Evolutionary conservation across 2,113 vertebrate species (phyloP).

Genomic region (Tamias sibiricus): DNA sequence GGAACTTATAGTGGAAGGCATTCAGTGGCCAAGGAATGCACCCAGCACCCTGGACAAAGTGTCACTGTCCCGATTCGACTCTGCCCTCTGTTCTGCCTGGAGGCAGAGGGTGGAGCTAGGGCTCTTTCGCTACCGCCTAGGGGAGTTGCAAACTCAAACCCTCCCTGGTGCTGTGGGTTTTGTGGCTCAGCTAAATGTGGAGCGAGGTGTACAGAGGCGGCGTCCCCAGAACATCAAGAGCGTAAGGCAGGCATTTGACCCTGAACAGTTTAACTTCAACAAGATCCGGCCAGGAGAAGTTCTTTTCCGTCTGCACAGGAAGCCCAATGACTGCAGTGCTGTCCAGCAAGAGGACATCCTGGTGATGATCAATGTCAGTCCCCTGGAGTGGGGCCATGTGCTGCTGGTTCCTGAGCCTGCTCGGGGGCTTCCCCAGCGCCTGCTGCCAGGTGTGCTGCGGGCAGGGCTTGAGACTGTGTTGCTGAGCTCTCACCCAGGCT

Average conservation of each 20-base stretch:
- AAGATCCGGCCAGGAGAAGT: slow-evolving; percentile 89
- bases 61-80: slow-evolving; percentile 88
- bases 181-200: slow-evolving; percentile 93
- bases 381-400: slow-evolving; percentile 93
- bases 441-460: slow-evolving; percentile 84
- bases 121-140: slow-evolving; percentile 92
- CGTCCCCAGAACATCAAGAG: slow-evolving; percentile 91
- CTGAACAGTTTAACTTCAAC: slow-evolving; percentile 92
- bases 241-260: slow-evolving; percentile 90
- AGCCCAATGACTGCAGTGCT: accelerated
- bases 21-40: slow-evolving; percentile 73
- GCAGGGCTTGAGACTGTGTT: slow-evolving; percentile 89
- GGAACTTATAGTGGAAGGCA: slow-evolving; percentile 84
- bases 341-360: slow-evolving; percentile 72
- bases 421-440: slow-evolving; percentile 88
- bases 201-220: slow-evolving; percentile 90
- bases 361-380: slow-evolving; percentile 93
- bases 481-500: slow-evolving; percentile 91
- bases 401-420: slow-evolving; percentile 92
- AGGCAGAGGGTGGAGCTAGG: slow-evolving; percentile 88
- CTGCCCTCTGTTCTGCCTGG: slow-evolving; percentile 87
- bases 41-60: neutral
- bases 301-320: slow-evolving; percentile 88
- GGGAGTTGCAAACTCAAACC: slow-evolving; percentile 87
- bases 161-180: slow-evolving; percentile 88